Evolutionary conservation across 1,140 invertebrate species (phyloP).

Genomic region (Atta cephalotes): DNA sequence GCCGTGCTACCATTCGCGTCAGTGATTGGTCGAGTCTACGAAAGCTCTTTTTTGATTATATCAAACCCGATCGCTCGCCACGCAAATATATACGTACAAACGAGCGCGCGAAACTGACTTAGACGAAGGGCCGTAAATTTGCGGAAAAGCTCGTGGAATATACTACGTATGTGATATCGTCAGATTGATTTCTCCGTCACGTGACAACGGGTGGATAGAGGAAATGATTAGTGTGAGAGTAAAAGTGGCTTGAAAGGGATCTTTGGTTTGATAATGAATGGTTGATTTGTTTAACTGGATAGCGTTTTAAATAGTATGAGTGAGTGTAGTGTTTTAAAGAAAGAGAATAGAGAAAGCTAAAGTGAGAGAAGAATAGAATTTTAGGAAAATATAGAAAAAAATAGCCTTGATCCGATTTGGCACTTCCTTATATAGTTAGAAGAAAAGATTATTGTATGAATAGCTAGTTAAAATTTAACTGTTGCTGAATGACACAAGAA

Average conservation of each 20-base stretch:
- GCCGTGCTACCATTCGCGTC: slow-evolving; percentile 82
- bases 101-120: slow-evolving; percentile 51
- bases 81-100: slow-evolving; percentile 11
- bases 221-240: slow-evolving; percentile 8
- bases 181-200: slow-evolving; percentile 47
- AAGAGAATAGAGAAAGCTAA: background rate
- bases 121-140: slow-evolving; percentile 30
- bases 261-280: background rate
- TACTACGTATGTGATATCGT: background rate
- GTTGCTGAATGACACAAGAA: background rate
- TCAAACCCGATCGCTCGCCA: background rate
- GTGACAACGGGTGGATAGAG: slow-evolving; percentile 65
- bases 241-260: background rate
- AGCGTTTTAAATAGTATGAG: background rate
- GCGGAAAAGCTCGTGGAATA: slow-evolving; percentile 36
- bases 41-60: slow-evolving; percentile 43
- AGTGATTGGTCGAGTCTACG: slow-evolving; percentile 65
- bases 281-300: slow-evolving; percentile 1
- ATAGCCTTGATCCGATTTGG: no score
- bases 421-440: background rate
- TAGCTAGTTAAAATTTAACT: background rate
- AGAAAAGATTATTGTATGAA: background rate
- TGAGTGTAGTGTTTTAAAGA: background rate
- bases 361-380: background rate
- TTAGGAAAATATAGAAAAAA: background rate